Base-by-base conservation (phyloP, 2,113 vertebrate species). In the Genyomyrus donnyi region DNA sequence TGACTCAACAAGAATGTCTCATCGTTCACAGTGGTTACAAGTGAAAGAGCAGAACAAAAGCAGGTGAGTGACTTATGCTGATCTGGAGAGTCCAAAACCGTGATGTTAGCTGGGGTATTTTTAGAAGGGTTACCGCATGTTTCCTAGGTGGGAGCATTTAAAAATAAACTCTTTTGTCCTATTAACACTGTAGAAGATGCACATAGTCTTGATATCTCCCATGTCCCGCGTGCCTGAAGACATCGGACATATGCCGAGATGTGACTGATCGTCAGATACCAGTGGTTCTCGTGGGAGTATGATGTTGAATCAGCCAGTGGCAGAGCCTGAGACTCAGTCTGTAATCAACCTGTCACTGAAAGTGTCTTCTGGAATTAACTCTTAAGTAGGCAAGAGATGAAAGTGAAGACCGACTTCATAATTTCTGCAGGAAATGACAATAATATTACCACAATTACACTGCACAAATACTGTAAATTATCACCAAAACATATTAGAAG, bases 291-390 rank as follows among this genome's bases (percentile, higher is more conserved):
- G 6, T 48, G 35, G 74, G 24, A 62, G n/a, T 2, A 85, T 17
- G 39, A 21, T 8, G 39, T 39, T 56, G 42, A 24, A 27, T 35
- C 5, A 35, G 80, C 46, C 50, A 58, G 39, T 91, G 91, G 90
- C 90, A 85, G 77, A 89, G 35, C 89, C 70, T 84, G 92, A 92
- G 91, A 48, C 58, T 91, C 88, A 88, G 88, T 89, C 11, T 35
- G 21, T 62, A 27, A 46, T 48, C 80, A 46, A 45, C 21, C 19
- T 42, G 48, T 39, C 52, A 24, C 2, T 88, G 31, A n/a, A 24
- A 24, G 24, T 46, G 35, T 46, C 11, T 21, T 27, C 52, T 62
- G 77, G 77, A 27, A 84, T 85, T 48, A 85, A 85, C 13, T 52
- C 80, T 48, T 39, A 87, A 89, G 24, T 89, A 87, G 88, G 48